Conservation (phyloP, 2,888 invertebrate species). For the Himalopsyche anomala region DNA sequence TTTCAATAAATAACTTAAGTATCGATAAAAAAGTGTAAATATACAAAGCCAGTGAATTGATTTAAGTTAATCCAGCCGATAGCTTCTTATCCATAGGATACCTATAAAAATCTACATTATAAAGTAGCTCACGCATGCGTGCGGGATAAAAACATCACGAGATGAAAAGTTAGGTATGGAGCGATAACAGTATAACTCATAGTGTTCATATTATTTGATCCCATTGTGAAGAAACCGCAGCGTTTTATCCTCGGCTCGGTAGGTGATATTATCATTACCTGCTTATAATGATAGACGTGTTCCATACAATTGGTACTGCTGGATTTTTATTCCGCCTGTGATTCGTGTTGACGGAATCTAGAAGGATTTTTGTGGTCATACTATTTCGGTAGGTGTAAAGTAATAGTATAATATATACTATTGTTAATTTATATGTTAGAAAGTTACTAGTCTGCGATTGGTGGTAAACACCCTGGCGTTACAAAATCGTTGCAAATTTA, state of each 20-base stretch:
- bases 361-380: not conserved
- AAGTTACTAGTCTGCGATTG: no score
- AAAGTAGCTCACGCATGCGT: constrained; percentile 39
- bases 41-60: no score
- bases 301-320: constrained; percentile 47
- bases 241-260: constrained; percentile 54
- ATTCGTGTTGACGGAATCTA: constrained; percentile 13
- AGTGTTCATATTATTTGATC: constrained; percentile 55
- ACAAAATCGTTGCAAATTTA: no score
- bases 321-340: constrained; percentile 29
- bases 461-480: no score
- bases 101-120: constrained; percentile 6
- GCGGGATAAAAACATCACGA: constrained; percentile 32
- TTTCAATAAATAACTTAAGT: no score
- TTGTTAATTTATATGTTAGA: no score
- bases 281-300: constrained; percentile 56
- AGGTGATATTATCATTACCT: constrained; percentile 58
- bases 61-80: no score
- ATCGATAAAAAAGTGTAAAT: no score
- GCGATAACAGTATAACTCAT: constrained; percentile 48
- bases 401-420: no score
- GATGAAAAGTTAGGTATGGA: not conserved
- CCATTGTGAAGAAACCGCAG: constrained; percentile 54
- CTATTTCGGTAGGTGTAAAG: no score
- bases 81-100: constrained; percentile 10